Conservation (phyloP, 2,888 invertebrate species). For the Melitaea athalia region DNA sequence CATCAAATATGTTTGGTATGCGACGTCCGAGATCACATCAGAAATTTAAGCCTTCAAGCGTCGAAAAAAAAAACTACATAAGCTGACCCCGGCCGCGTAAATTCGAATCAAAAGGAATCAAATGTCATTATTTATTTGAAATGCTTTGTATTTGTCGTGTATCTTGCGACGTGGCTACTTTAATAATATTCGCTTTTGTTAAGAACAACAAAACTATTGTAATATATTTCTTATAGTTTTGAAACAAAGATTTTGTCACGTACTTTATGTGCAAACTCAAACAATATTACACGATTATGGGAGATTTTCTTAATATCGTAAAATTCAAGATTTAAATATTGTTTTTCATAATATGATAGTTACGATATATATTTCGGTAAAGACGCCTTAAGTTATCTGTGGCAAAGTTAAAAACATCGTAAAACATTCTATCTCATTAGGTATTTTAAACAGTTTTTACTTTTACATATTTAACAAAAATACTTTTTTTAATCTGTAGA, state of each 20-base stretch:
- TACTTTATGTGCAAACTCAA: background rate
- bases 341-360: background rate
- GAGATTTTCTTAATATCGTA: conserved; percentile 1
- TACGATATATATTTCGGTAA: background rate
- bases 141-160: conserved; percentile 43
- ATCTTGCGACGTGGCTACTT: conserved; percentile 9
- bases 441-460: too few species aligned
- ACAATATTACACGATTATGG: background rate
- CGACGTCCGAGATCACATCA: conserved; percentile 77
- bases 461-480: too few species aligned
- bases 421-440: background rate
- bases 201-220: background rate
- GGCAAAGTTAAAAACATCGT: background rate
- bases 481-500: too few species aligned
- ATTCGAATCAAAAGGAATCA: conserved; percentile 78
- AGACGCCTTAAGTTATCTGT: background rate
- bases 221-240: background rate
- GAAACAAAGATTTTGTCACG: background rate
- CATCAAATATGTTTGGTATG: conserved; percentile 80
- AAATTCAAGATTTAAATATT: conserved; percentile 7
- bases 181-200: background rate
- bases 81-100: conserved; percentile 71
- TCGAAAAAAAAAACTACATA: conserved; percentile 56
- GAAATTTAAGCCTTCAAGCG: conserved; percentile 76
- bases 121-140: conserved; percentile 69